Percentiles rank a stretch among this genome's conserved stretches.
Conservation (phyloP, 2,888 invertebrate genomes). For the Priocnemis perturbator region DNA sequence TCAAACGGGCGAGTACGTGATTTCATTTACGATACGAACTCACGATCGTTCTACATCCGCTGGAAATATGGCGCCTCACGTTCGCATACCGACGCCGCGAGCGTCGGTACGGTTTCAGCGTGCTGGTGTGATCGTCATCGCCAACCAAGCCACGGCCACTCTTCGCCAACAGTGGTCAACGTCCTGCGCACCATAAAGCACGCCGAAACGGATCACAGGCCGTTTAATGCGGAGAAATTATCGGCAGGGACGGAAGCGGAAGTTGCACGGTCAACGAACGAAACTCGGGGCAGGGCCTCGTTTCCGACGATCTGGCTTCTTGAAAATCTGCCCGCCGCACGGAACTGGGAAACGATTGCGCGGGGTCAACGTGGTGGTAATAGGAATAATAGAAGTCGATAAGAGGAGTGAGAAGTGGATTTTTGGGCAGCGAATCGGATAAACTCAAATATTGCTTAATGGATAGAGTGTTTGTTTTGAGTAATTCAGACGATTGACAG, state of each 20-base stretch:
- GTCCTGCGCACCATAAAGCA: conserved; percentile 51
- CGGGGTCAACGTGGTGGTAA: too few relatives aligned
- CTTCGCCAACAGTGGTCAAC: not conserved
- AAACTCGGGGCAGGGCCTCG: too few relatives aligned
- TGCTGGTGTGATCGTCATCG: conserved; percentile 8
- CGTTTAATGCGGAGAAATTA: conserved; percentile 46
- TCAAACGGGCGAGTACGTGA: conserved; percentile 69
- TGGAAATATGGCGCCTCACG: conserved; percentile 51
- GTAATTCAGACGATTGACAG: too few relatives aligned
- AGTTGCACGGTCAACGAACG: too few relatives aligned
- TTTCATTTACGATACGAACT: conserved; percentile 73
- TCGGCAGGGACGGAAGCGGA: conserved; percentile 25
- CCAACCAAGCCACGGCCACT: conserved; percentile 11
- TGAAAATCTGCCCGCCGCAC: conserved; percentile 5
- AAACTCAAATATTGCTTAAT: too few relatives aligned
- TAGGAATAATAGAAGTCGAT: too few relatives aligned
- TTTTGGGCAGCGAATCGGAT: too few relatives aligned
- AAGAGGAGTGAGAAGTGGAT: too few relatives aligned
- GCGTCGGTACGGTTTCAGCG: not conserved
- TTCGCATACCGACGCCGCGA: conserved; percentile 18
- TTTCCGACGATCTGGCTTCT: conserved; percentile 29
- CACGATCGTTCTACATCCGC: conserved; percentile 65
- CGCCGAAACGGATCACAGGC: conserved; percentile 46
- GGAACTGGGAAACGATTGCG: too few relatives aligned
- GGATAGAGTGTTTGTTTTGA: too few relatives aligned